Evolutionary conservation across 1,140 invertebrate species (phyloP), one percentile per base, ranked within the genome.

Genomic region (Ceratina japonica): DNA sequence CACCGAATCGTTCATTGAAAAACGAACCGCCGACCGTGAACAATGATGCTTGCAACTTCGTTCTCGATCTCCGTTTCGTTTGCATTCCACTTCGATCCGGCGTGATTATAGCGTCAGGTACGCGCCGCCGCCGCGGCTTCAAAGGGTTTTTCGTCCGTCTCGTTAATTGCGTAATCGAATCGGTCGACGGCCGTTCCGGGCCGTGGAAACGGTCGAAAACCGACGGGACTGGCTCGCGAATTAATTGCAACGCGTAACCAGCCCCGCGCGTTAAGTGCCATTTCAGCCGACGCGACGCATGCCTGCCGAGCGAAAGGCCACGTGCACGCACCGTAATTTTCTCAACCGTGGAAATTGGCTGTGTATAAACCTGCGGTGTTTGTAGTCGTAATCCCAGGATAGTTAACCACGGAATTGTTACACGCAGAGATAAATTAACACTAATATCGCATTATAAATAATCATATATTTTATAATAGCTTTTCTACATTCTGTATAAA

Each of bases 261-360:
- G 70, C 64, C 73, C 51, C 44, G n/a, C 13, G 31, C 22, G 58
- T 51, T 24, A 66, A 51, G 44, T 24, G 16, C 44, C 12, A 20
- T 20, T 78, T 62, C 58, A 65, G 20, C 51, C 64, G 64, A 31
- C 16, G 56, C 65, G 82, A 31, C 10, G 37, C 37, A 44, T 44
- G 37, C 37, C 37, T 82, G 74, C 59, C 69, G 16, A 18, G 75
- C 54, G 58, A 84, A 82, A 84, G 75, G 65, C 65, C 75, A 71
- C 37, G n/a, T 3, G 22, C 37, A n/a, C 5, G 16, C 64, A 8
- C 3, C 20, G 44, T 3, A 44, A 61, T 52, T 78, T 72, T 63
- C 27, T 54, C 49, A 5, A 7, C 13, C 13, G n/a, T 62, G 51
- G 27, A 56, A 72, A 63, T 27, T 37, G 16, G 15, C 15, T 12